Conservation (phyloP, 2,113 vertebrate species). For the Varanus salvator region DNA sequence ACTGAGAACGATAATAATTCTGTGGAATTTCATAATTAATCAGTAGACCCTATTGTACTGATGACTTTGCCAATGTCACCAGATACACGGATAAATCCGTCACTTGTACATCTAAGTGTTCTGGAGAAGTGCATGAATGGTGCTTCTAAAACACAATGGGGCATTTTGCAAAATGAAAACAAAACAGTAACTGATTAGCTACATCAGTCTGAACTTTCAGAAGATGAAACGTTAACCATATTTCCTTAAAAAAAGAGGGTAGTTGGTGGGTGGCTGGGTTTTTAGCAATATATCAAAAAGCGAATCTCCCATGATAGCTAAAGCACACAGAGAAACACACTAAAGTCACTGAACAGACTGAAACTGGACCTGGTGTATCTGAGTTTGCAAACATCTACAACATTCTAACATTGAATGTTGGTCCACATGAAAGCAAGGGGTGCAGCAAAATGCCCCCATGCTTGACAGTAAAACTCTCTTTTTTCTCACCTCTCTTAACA, state of each 20-base stretch:
- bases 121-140: neutral
- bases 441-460: neutral
- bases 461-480: neutral
- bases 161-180: neutral
- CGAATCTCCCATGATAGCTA: slow-evolving; percentile 29
- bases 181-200: neutral
- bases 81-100: slow-evolving; percentile 5
- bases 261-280: slow-evolving; percentile 14
- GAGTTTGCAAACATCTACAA: slow-evolving; percentile 19
- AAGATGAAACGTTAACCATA: slow-evolving; percentile 35
- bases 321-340: slow-evolving; percentile 23
- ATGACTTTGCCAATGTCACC: neutral
- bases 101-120: neutral
- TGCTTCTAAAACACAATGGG: neutral
- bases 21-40: rapidly evolving
- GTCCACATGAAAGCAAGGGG: neutral
- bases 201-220: neutral
- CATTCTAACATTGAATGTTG: neutral
- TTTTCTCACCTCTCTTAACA: neutral
- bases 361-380: slow-evolving; percentile 66
- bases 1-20: rapidly evolving
- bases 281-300: neutral
- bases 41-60: neutral
- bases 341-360: slow-evolving; percentile 9
- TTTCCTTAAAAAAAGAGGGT: slow-evolving; percentile 14